These are phyloP conservation scores for Sebastes melanostomus DNA, from an alignment of 2,797 vertebrate species.

Conservation along the genomic window DNA sequence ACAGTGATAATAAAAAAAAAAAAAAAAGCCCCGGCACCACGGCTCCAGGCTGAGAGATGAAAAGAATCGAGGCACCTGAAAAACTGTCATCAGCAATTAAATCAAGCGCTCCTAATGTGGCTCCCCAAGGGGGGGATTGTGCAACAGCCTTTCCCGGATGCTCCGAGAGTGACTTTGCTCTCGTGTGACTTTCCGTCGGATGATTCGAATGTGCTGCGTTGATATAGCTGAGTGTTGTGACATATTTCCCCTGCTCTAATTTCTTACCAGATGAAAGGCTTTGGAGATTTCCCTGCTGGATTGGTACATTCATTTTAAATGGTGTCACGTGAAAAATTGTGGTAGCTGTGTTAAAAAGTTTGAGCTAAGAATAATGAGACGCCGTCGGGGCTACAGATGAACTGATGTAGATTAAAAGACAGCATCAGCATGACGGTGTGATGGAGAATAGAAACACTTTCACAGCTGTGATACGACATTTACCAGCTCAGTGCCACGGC, in stretches of 20 bases:
- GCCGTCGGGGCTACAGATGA: conserved; percentile 27
- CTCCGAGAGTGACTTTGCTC: conserved; percentile 47
- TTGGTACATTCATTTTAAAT: conserved; percentile 53
- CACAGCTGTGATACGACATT: conserved; percentile 8
- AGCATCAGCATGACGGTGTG: conserved; percentile 6
- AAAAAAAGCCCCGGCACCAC: conserved; percentile 2
- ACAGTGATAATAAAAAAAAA: conserved; percentile 36
- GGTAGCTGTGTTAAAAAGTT: conserved; percentile 30
- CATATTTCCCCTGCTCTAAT: conserved; percentile 53
- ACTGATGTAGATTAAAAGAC: conserved; percentile 40
- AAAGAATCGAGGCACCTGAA: conserved; percentile 58
- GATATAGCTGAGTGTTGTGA: conserved; percentile 44
- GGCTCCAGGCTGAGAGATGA: conserved; percentile 57
- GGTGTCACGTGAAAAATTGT: conserved; percentile 33
- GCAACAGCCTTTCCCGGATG: conserved; percentile 39
- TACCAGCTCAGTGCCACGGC: background rate
- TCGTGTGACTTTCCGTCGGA: conserved; percentile 34
- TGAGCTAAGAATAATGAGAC: conserved; percentile 43
- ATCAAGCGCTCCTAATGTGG: conserved; percentile 51
- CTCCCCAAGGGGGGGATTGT: conserved; percentile 24
- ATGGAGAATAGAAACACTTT: conserved; percentile 13
- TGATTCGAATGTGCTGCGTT: conserved; percentile 28
- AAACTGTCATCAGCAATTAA: conserved; percentile 77
- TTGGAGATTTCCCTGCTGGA: conserved; percentile 60
- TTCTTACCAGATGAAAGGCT: conserved; percentile 63